Evolutionary conservation across 2,797 vertebrate species (phyloP), one percentile per base, ranked within the genome.

Genomic region (Myiothlypis chrysogaster): DNA sequence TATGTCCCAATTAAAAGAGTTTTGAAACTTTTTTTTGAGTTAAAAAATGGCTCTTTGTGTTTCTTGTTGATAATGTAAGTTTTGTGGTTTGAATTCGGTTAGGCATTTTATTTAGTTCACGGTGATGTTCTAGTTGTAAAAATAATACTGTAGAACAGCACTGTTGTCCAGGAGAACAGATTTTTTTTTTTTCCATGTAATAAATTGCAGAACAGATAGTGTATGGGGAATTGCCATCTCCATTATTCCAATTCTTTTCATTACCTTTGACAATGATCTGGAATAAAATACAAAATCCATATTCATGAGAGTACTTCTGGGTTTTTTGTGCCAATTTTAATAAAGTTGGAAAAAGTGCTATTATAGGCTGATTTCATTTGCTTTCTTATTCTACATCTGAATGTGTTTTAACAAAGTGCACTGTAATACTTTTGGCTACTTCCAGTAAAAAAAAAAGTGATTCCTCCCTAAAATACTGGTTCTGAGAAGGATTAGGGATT

Each of bases 241-340:
- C 19, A 25, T 84, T 92, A 83, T 87, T 75, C 23, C 21, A 68
- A 10, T 47, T 75, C 25, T 68, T n/a, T 87, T 93, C 41, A 57
- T 83, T 94, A 91, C 28, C 21, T 81, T 94, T 86, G 50, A 86
- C 72, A 71, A 28, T 88, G n/a, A 79, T 83, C 12, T 88, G 57
- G 50, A 90, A 63, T 91, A 72, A 94, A 83, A 85, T 68, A 60
- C 9, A 63, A 30, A 91, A 95, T 91, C 56, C 53, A 70, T 89
- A 85, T 91, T 89, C 9, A 80, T 95, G 72, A 70, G n/a, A 55
- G 19, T 60, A 52, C 25, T 65, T 82, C 16, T 50, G 43, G 0
- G 0, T 11, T 27, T 76, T 83, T 72, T 13, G 32, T 88, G 34
- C 47, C 28, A 19, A 34, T 78, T 93, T 78, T 70, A 85, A 75